Conservation (phyloP, 1,140 invertebrate genomes). For the Drosophila miranda region DNA sequence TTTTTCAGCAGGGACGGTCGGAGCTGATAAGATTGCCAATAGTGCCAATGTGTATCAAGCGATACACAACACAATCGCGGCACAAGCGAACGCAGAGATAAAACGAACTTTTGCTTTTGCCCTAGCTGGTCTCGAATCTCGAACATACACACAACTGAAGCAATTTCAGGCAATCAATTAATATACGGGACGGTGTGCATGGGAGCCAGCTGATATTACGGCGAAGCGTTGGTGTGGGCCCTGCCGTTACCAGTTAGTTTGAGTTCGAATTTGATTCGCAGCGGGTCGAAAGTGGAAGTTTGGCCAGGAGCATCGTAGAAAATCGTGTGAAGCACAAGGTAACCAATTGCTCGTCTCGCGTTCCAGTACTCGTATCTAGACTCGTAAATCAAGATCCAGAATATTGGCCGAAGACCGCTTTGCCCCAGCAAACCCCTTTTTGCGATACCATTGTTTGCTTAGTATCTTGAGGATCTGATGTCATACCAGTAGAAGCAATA, state of each 20-base stretch:
- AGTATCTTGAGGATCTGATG: conserved; percentile 55
- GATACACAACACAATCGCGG: conserved; percentile 37
- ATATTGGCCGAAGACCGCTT: conserved; percentile 31
- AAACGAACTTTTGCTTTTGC: conserved; percentile 60
- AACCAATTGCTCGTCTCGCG: conserved; percentile 10
- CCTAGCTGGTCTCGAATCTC: conserved; percentile 19
- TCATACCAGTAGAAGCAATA: conserved; percentile 43
- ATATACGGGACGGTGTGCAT: conserved; percentile 38
- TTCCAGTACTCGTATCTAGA: conserved; percentile 7
- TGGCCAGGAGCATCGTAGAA: conserved; percentile 31
- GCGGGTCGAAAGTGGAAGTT: conserved; percentile 62
- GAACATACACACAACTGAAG: conserved; percentile 33
- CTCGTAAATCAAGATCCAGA: conserved; percentile 58
- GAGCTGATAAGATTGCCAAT: conserved; percentile 37
- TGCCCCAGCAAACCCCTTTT: too few species aligned
- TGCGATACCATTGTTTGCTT: conserved; percentile 1
- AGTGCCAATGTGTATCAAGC: conserved; percentile 51
- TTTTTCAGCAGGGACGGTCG: too few species aligned
- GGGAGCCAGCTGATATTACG: conserved; percentile 30
- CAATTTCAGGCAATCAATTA: conserved; percentile 76
- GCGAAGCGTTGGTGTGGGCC: conserved; percentile 30
- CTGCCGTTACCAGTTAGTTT: conserved; percentile 60
- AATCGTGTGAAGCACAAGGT: conserved; percentile 29
- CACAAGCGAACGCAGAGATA: conserved; percentile 34
- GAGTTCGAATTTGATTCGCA: conserved; percentile 70